Percentiles rank a stretch among this genome's conserved stretches.
These are phyloP conservation scores for Drepanosiphum platanoidis DNA, from an alignment of 2,888 invertebrate species.

Conservation along the genomic window DNA sequence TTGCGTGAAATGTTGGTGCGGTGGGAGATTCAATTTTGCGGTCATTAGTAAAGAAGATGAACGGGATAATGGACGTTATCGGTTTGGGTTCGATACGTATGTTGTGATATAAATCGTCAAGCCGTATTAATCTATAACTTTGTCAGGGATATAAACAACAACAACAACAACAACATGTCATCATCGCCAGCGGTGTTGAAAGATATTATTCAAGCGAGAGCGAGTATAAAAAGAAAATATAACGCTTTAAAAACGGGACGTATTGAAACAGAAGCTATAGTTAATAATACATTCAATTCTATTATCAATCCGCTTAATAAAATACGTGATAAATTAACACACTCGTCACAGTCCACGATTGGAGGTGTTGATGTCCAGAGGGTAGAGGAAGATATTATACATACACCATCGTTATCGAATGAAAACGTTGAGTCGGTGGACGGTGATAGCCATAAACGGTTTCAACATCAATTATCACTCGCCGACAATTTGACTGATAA, in stretches of 20 bases:
- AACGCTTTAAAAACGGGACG: not conserved
- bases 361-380: not conserved
- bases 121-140: not conserved
- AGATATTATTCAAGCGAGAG: not conserved
- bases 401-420: not conserved
- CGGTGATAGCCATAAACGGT: not conserved
- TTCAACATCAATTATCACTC: too few species aligned
- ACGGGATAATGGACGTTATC: not conserved
- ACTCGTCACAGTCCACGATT: not conserved
- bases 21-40: not conserved
- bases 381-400: not conserved
- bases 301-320: not conserved
- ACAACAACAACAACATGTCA: too few species aligned
- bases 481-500: too few species aligned
- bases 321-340: not conserved
- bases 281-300: not conserved
- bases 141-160: not conserved
- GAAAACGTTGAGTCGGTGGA: not conserved
- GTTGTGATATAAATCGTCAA: too few species aligned
- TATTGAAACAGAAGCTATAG: not conserved
- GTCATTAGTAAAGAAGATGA: not conserved
- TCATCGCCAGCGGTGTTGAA: not conserved
- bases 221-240: not conserved
- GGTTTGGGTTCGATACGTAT: not conserved
- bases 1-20: not conserved